phyloP scores from a whole-genome alignment of 2,888 invertebrate genomes.

The Coelinius sp. region DNA sequence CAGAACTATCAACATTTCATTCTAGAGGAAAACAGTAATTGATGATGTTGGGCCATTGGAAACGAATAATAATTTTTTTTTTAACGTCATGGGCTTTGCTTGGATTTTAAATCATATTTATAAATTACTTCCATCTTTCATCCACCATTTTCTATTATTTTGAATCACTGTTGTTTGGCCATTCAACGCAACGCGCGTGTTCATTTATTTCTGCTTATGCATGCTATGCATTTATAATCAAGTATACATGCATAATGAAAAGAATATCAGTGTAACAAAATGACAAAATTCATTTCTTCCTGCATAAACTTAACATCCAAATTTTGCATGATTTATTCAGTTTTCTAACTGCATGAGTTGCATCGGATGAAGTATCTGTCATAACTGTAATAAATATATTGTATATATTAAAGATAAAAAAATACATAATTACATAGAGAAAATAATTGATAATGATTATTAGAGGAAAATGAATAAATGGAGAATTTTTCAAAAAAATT shows the following conservation, averaged over 20 bases:
- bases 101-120: background rate
- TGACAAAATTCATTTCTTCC: background rate
- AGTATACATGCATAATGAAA: conserved; percentile 4
- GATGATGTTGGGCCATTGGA: background rate
- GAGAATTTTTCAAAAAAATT: background rate
- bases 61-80: background rate
- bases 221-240: conserved; percentile 2
- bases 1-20: background rate
- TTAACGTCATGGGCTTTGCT: background rate
- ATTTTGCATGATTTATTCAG: background rate
- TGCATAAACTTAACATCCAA: background rate
- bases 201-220: conserved; percentile 1
- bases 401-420: background rate
- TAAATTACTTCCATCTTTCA: background rate
- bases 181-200: background rate
- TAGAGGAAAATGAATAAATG: background rate
- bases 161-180: background rate
- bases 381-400: background rate
- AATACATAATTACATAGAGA: background rate
- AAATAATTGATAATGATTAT: background rate
- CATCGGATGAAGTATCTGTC: background rate
- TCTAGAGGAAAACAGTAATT: background rate
- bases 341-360: conserved; percentile 7
- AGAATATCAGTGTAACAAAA: background rate
- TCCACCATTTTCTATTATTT: background rate